Conservation (phyloP, 2,797 vertebrate genomes). For the Microchirus variegatus region DNA sequence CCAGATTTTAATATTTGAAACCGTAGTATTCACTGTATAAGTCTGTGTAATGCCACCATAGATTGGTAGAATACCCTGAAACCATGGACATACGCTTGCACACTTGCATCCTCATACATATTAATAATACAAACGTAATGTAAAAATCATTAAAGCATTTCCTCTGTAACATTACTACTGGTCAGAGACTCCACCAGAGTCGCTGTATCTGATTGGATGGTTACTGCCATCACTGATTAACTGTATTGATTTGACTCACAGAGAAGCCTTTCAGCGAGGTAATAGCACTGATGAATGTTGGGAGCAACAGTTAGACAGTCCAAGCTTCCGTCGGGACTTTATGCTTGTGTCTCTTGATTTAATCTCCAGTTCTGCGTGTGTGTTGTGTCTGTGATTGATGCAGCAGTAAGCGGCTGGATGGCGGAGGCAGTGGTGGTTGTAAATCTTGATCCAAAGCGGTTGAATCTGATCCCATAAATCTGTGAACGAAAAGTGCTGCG, state of each 20-base stretch:
- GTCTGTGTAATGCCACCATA: too few species aligned
- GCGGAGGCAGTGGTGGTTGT: conserved; percentile 1
- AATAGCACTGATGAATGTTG: conserved; percentile 4
- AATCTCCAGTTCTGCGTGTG: conserved; percentile 23
- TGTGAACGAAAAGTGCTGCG: conserved; percentile 3
- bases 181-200: not conserved
- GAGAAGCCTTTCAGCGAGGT: conserved; percentile 4
- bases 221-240: conserved; percentile 9
- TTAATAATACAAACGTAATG: too few species aligned
- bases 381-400: conserved; percentile 30
- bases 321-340: conserved; percentile 21
- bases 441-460: conserved; percentile 34
- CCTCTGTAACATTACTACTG: not conserved
- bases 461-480: conserved; percentile 32
- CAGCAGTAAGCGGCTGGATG: conserved; percentile 15
- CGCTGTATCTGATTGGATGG: not conserved
- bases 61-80: too few species aligned
- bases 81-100: too few species aligned
- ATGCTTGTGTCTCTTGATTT: conserved; percentile 19
- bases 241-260: conserved; percentile 20
- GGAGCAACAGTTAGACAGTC: conserved; percentile 12
- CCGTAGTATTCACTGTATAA: too few species aligned
- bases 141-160: not conserved
- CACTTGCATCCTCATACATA: too few species aligned
- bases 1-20: too few species aligned